These are phyloP conservation scores for Drosophila navojoa DNA, from an alignment of 1,140 invertebrate species.

Conservation along the genomic window DNA sequence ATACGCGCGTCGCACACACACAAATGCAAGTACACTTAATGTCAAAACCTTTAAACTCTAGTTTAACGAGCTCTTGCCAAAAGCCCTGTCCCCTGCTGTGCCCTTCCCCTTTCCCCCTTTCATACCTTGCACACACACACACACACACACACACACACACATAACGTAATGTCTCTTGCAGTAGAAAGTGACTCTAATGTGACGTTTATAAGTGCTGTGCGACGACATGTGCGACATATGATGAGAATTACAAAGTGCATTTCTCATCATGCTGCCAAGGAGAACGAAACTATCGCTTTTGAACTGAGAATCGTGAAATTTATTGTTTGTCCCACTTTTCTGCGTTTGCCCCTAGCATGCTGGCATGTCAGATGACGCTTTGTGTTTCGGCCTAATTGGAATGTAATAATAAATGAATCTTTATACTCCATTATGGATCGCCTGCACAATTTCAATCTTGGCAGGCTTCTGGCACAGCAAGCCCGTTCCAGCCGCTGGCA, in stretches of 20 bases:
- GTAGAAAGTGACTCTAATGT: constrained; percentile 68
- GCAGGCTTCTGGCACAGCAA: not conserved
- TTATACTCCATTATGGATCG: not conserved
- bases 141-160: not conserved
- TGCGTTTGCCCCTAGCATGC: not conserved
- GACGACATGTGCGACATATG: constrained; percentile 68
- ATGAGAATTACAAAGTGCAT: constrained; percentile 79
- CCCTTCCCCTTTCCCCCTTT: not conserved
- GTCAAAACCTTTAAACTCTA: constrained; percentile 52
- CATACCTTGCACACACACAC: not conserved
- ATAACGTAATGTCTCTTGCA: constrained; percentile 29
- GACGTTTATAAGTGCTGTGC: constrained; percentile 74
- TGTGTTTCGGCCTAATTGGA: not conserved
- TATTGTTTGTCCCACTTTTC: not conserved
- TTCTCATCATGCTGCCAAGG: constrained; percentile 65
- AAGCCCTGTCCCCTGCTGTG: not conserved
- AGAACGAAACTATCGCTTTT: constrained; percentile 3
- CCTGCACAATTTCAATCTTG: not conserved
- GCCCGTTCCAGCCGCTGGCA: not conserved
- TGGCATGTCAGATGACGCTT: not conserved
- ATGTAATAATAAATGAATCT: not conserved
- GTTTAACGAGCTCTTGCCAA: constrained; percentile 67
- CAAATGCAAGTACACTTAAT: constrained; percentile 28
- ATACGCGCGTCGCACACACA: constrained; percentile 46
- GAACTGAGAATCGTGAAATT: constrained; percentile 16